Conservation (phyloP, 2,888 invertebrate genomes). For the Aleiodes leptofemur region DNA sequence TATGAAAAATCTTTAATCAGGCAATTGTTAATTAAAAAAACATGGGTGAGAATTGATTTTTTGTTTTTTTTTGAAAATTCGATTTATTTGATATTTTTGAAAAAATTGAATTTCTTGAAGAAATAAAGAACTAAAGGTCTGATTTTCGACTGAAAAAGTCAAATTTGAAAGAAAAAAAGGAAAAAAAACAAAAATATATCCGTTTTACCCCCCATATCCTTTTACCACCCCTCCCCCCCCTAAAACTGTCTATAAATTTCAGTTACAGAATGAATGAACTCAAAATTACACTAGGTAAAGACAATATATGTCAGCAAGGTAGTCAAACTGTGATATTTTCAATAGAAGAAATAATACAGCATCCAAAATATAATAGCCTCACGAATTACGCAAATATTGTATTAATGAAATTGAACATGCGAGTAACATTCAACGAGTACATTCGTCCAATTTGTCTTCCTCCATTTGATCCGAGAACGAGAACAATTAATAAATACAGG, state of each 20-base stretch:
- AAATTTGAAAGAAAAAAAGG: no score
- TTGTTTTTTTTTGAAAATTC: no score
- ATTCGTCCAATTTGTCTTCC: conserved; percentile 79
- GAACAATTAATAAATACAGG: conserved; percentile 45
- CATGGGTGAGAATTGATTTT: no score
- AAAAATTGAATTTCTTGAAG: no score
- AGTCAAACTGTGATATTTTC: conserved; percentile 73
- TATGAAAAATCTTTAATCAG: no score
- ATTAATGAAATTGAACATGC: conserved; percentile 75
- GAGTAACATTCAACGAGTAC: conserved; percentile 75
- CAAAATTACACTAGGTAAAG: conserved; percentile 76
- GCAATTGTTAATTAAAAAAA: no score
- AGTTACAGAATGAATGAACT: conserved; percentile 60
- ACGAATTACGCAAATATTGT: conserved; percentile 80
- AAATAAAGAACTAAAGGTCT: no score
- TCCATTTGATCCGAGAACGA: conserved; percentile 53
- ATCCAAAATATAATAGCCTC: conserved; percentile 76
- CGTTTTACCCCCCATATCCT: no score
- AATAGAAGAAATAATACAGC: conserved; percentile 74
- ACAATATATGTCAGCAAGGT: conserved; percentile 73
- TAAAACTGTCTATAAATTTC: conserved; percentile 53
- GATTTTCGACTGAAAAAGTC: no score
- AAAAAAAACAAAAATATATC: no score
- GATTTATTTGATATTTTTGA: no score
- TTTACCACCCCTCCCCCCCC: no score